phyloP scores from a whole-genome alignment of 2,888 invertebrate genomes.

The Harpagoxenus sublaevis region DNA sequence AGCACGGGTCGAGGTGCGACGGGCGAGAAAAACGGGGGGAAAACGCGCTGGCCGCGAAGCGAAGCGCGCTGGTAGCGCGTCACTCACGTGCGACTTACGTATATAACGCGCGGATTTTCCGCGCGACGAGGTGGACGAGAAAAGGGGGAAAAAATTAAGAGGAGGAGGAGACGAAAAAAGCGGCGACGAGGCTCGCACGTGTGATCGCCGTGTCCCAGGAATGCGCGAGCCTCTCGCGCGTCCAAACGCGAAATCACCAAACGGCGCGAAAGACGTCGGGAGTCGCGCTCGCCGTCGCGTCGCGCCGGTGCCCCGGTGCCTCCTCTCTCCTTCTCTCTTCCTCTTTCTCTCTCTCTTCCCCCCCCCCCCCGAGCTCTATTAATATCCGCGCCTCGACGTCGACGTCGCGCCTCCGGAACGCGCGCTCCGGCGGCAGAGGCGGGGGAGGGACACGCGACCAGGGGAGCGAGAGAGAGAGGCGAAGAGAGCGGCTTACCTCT shows the following conservation, averaged over 20 bases:
- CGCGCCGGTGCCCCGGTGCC: constrained; percentile 11
- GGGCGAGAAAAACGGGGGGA: not conserved
- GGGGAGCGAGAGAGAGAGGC: not conserved
- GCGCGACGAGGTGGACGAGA: not conserved
- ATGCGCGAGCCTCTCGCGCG: constrained; percentile 69
- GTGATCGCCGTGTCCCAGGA: constrained; percentile 73
- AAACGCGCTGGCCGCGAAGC: not conserved
- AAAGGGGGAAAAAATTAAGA: not conserved
- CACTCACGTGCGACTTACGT: constrained; percentile 33
- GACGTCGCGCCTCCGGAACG: constrained; percentile 71
- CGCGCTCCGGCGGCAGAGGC: constrained; percentile 44
- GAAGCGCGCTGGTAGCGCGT: constrained; percentile 1
- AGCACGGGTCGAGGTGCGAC: not conserved
- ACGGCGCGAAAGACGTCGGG: constrained; percentile 11
- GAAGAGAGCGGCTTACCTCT: constrained; percentile 10
- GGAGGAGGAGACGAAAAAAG: constrained; percentile 29
- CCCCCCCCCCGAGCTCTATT: constrained; percentile 65
- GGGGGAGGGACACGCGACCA: not conserved
- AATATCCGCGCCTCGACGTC: constrained; percentile 76
- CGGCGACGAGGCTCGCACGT: constrained; percentile 52
- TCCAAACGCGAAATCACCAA: not conserved
- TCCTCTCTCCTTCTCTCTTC: not conserved
- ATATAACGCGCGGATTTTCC: not conserved
- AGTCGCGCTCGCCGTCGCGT: constrained; percentile 44
- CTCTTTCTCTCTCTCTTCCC: not conserved